Evolutionary conservation across 2,888 invertebrate genomes (phyloP).

Genomic region (Andrena flavipes): DNA sequence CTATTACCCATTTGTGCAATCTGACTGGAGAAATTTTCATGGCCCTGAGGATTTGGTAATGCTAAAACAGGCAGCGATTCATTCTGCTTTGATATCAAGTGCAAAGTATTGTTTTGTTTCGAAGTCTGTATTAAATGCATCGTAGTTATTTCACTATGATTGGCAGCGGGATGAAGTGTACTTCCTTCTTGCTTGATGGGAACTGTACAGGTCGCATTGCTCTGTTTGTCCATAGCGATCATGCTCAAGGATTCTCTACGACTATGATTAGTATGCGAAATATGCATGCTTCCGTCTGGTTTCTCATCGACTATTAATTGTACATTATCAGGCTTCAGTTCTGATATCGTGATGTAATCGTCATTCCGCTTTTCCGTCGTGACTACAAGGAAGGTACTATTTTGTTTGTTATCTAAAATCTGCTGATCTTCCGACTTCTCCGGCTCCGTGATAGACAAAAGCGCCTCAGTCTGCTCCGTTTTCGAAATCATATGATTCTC

Average conservation of each 20-base stretch:
- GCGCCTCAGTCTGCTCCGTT: constrained; percentile 72
- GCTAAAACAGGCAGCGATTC: constrained; percentile 78
- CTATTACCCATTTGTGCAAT: constrained; percentile 70
- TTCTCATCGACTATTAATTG: constrained; percentile 63
- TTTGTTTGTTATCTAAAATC: constrained; percentile 61
- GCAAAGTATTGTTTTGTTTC: constrained; percentile 77
- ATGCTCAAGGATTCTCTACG: constrained; percentile 63
- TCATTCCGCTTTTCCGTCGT: constrained; percentile 66
- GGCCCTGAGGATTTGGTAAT: constrained; percentile 78
- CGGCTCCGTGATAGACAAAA: constrained; percentile 72
- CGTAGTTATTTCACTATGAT: constrained; percentile 69
- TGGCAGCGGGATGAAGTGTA: constrained; percentile 56
- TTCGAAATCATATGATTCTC: constrained; percentile 57
- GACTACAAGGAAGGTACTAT: constrained; percentile 67
- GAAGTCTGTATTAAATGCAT: constrained; percentile 76
- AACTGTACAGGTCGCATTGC: constrained; percentile 53
- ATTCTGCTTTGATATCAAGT: constrained; percentile 80
- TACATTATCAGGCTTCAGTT: constrained; percentile 66
- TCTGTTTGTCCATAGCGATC: constrained; percentile 65
- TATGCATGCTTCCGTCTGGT: constrained; percentile 56
- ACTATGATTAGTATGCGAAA: constrained; percentile 52
- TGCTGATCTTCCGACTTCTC: constrained; percentile 67
- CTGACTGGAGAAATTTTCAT: constrained; percentile 79
- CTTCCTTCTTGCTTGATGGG: constrained; percentile 49
- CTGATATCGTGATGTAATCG: constrained; percentile 64